Base-by-base conservation (phyloP, 2,797 vertebrate species). In the Dermochelys coriacea region DNA sequence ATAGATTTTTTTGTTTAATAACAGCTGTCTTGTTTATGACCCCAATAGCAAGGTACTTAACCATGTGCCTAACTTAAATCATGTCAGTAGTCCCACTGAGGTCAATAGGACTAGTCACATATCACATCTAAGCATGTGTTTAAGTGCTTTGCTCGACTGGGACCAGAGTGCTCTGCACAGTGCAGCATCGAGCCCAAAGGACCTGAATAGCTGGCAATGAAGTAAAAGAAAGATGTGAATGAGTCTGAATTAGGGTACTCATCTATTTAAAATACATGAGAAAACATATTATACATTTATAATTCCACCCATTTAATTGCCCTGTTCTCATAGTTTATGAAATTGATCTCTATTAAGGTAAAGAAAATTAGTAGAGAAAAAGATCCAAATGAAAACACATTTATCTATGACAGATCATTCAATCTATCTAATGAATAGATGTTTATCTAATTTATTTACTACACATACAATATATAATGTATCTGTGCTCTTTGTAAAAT, bases 351-450 rank as follows among this genome's bases (percentile, higher is more conserved):
- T 47, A 47, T 83, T 86, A 80, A 86, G 31, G 45, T 15, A 90
- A 55, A 78, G 90, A 18, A 25, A 59, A 3, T 71, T 93, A 15
- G 80, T 91, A 90, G 51, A 77, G 45, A 91, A 92, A 87, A 89
- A 29, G 61, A 91, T 25, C 12, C 77, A 18, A 50, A 87, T 91
- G 61, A 82, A 90, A 96, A 92, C 52, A 94, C 25, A 27, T 71
- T 59, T 86, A 92, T 71, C 49, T 90, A 68, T 94, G 59, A 85
- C 27, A 84, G 82, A 88, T 91, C 92, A 89, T 45, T 90, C 59
- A 88, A 79, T 88, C 94, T 87, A 84, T 88, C 52, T 86, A 37
- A 71, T 90, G 54, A 74, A 59, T 37, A 95, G 50, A 90, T 2
- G 6, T 82, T 55, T 80, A 80, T 45, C n/a, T 68, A 75, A 84